Evolutionary conservation across 2,113 vertebrate genomes (phyloP).

Genomic region (Nasalis larvatus): DNA sequence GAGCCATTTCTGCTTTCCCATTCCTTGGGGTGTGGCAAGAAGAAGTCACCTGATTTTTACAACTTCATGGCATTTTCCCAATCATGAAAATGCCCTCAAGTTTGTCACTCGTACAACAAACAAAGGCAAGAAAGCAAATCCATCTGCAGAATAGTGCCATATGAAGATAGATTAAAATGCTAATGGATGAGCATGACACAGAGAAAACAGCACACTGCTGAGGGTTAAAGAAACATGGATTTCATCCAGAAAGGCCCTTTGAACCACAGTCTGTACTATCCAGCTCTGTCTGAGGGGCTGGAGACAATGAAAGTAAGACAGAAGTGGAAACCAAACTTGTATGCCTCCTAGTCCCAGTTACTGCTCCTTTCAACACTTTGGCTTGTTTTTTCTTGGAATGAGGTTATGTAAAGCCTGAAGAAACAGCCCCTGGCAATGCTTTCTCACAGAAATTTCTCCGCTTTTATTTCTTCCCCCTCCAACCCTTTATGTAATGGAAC

Average conservation of each 20-base stretch:
- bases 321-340: background rate
- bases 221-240: background rate
- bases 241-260: background rate
- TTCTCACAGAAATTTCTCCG: conserved; percentile 41
- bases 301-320: background rate
- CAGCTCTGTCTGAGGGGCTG: background rate
- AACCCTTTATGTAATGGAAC: conserved; percentile 14
- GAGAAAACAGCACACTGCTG: background rate
- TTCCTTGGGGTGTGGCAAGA: conserved; percentile 9
- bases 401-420: conserved; percentile 39
- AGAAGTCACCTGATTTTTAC: conserved; percentile 45
- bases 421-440: background rate
- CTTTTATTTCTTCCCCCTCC: background rate
- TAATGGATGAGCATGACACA: background rate
- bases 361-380: background rate
- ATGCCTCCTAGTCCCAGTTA: background rate
- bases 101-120: conserved; percentile 47
- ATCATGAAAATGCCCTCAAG: conserved; percentile 41
- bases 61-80: conserved; percentile 17
- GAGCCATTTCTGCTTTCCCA: background rate
- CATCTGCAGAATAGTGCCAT: conserved; percentile 25
- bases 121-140: conserved; percentile 64
- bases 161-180: conserved; percentile 55
- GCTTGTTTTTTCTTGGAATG: conserved; percentile 19
- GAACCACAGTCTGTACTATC: background rate